Evolutionary conservation across 2,797 vertebrate genomes (phyloP).

Genomic region (Pelochelys cantorii): DNA sequence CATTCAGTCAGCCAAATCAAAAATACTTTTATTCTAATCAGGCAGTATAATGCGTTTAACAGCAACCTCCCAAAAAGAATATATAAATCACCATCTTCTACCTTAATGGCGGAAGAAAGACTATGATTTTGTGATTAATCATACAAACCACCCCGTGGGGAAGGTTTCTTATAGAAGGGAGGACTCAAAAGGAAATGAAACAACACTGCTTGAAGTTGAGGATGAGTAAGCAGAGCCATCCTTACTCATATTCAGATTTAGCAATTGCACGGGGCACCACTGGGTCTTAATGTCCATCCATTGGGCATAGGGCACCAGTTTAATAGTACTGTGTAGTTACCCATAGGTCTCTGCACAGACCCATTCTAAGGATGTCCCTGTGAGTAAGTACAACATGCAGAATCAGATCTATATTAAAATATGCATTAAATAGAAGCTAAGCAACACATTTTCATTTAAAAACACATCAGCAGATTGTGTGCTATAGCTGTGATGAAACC

Average conservation of each 20-base stretch:
- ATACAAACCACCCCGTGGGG: neutral
- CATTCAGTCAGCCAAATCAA: conserved; percentile 39
- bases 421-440: neutral
- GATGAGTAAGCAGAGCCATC: neutral
- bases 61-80: neutral
- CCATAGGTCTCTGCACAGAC: no score
- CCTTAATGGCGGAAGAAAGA: conserved; percentile 27
- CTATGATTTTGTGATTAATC: conserved; percentile 6
- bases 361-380: no score
- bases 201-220: neutral
- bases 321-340: no score
- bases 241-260: no score
- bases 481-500: neutral
- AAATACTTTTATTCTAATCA: conserved; percentile 41
- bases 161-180: neutral
- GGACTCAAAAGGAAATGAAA: conserved; percentile 34
- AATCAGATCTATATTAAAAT: neutral
- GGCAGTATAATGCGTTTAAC: conserved; percentile 32
- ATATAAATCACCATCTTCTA: neutral
- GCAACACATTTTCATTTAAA: neutral
- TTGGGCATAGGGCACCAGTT: no score
- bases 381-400: neutral
- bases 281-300: no score
- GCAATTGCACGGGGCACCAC: no score
- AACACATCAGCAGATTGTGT: neutral